Base-by-base conservation (phyloP, 2,888 invertebrate species). In the Emmelina monodactyla region DNA sequence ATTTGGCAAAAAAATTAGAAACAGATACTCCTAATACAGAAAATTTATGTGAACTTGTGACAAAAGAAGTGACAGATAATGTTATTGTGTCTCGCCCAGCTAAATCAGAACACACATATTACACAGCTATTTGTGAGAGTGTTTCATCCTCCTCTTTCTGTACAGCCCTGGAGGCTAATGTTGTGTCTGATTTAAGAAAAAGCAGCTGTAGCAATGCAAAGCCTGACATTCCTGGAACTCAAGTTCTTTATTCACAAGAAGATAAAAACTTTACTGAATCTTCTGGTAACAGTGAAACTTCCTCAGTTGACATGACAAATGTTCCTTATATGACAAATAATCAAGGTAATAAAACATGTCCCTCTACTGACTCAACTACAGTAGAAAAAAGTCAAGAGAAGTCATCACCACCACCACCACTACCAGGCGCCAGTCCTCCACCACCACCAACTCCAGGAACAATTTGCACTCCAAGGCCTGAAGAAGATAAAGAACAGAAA, bases 111-210 rank as follows among this genome's bases (percentile, higher is more conserved):
- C 49, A 49, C n/a, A 39, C 42, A 15, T 57, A 39, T 47, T 39
- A 47, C 33, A 53, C 54, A 41, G 35, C 45, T 14, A 45, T 43
- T 40, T 51, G 49, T 52, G 53, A 61, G 37, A 65, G 64, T 46
- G 69, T 64, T 38, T 76, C 75, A 22, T 71, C 75, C 39, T 53
- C 54, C 16, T 73, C 73, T 41, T 72, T 69, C 47, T 49, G 52
- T 40, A 57, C 58, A 32, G 62, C 61, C 29, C 46, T 39, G 41
- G 70, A 69, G 37, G n/a, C 25, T 10, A 10, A 3, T 25, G n/a
- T 10, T 7, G 25, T 3, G n/a, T 25, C 11, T 25, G 25, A n/a
- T n/a, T n/a, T n/a, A n/a, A n/a, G n/a, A n/a, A n/a, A n/a, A n/a
- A n/a, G n/a, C n/a, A n/a, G n/a, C n/a, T 25, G n/a, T 25, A n/a